Percentiles rank a stretch among this genome's conserved stretches.
Conservation (phyloP, 2,797 vertebrate genomes). For the Phoebastria nigripes region DNA sequence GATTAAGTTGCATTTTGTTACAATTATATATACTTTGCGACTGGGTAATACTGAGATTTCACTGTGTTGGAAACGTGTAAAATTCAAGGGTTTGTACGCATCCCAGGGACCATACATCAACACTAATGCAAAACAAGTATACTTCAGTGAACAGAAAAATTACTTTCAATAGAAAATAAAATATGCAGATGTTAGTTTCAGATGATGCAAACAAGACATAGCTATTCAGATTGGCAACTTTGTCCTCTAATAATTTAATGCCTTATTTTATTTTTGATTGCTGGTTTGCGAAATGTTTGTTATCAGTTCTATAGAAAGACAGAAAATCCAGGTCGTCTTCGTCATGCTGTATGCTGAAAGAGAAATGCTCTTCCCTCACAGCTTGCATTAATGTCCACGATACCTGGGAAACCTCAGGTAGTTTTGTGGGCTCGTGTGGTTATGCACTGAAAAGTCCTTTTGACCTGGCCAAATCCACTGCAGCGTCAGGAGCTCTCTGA, state of each 20-base stretch:
- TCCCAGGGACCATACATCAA: no score
- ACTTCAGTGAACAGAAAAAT: background rate
- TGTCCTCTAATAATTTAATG: background rate
- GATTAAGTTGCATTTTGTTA: background rate
- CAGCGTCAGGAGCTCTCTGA: background rate
- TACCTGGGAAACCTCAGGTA: background rate
- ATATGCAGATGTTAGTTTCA: background rate
- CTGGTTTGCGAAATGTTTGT: background rate
- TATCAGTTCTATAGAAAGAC: background rate
- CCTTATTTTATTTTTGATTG: background rate
- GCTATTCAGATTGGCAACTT: background rate
- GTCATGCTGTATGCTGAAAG: background rate
- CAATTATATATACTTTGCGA: background rate
- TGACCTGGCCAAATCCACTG: background rate
- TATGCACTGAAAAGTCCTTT: background rate
- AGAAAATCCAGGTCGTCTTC: background rate
- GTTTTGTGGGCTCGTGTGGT: background rate
- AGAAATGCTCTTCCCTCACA: background rate
- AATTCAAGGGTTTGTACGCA: background rate
- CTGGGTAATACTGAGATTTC: background rate
- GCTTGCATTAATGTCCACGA: background rate
- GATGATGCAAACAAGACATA: background rate
- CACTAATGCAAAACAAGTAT: background rate
- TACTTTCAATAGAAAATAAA: background rate
- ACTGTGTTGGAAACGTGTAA: background rate